Base-by-base conservation (phyloP, 2,888 invertebrate genomes). In the Pachliopta kotzebuea region DNA sequence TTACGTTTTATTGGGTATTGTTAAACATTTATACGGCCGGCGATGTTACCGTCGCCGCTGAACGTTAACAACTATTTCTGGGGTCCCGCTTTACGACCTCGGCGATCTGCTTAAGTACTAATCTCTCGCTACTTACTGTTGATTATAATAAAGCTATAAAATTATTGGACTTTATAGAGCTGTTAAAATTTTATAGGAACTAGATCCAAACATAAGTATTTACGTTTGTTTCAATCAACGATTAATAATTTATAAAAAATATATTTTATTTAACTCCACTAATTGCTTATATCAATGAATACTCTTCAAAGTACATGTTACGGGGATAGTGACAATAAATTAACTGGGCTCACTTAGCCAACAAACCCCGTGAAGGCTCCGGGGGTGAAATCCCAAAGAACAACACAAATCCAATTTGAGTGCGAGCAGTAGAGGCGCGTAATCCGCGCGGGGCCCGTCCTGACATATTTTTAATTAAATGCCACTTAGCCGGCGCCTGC, bases 401-500 rank as follows among this genome's bases (percentile, higher is more conserved):
- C 65, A 65, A 65, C 65, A 65, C 65, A 62, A 65, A 65, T 65
- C 65, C 62, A 65, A 65, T 65, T 65, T 65, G 50, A 31, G 54
- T 9, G 49, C n/a, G 2, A 18, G n/a, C n/a, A 9, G 20, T 4
- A 4, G 18, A 4, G n/a, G 49, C 18, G 49, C 45, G 49, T 1
- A 20, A 7, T 4, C n/a, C n/a, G 49, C 6, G 14, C n/a, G 49
- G 0, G n/a, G 20, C 57, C 37, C 58, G 61, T 61, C 49, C 65
- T 85, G 88, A 87, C 88, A 84, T 82, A 84, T 86, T 87, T 88
- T 86, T 86, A 86, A 87, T 87, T 87, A 88, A 86, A 86, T 74
- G 82, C 84, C 83, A 84, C 83, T 85, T 83, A 79, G 76, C 70
- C 54, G 66, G 68, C 70, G 69, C 69, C 70, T 70, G 70, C 69